Percentiles rank a stretch among this genome's conserved stretches.
These are phyloP conservation scores for Ischnura elegans DNA, from an alignment of 2,888 invertebrate species.

Conservation along the genomic window DNA sequence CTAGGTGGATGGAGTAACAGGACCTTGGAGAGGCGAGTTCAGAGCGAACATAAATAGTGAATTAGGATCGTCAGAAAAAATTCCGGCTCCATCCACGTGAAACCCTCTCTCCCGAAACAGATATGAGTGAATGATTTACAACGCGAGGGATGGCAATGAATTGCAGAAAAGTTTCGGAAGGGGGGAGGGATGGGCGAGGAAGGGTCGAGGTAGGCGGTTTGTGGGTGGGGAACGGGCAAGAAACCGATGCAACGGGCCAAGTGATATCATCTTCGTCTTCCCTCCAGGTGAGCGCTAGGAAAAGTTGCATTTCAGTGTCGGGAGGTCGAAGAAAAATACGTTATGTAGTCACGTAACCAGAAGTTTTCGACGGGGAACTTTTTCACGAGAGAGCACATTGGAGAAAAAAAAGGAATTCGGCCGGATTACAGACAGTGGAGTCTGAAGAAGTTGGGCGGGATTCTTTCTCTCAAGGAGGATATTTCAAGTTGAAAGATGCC, in stretches of 20 bases:
- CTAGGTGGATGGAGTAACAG: neutral
- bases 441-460: neutral
- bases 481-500: neutral
- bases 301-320: neutral
- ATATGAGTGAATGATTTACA: constrained; percentile 11
- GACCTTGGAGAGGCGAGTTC: neutral
- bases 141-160: neutral
- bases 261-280: neutral
- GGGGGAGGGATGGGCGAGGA: neutral
- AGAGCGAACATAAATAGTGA: constrained; percentile 1
- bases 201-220: neutral
- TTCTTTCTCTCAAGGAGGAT: neutral
- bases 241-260: neutral
- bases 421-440: neutral
- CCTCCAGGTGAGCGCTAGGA: neutral
- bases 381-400: neutral
- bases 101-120: neutral
- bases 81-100: neutral
- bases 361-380: neutral
- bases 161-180: neutral
- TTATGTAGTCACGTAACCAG: neutral
- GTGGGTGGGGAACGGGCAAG: neutral
- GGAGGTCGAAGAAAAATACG: neutral
- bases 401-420: neutral
- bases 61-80: neutral